phyloP scores from a whole-genome alignment of 1,140 invertebrate genomes.

The Neuroterus valhalla region DNA sequence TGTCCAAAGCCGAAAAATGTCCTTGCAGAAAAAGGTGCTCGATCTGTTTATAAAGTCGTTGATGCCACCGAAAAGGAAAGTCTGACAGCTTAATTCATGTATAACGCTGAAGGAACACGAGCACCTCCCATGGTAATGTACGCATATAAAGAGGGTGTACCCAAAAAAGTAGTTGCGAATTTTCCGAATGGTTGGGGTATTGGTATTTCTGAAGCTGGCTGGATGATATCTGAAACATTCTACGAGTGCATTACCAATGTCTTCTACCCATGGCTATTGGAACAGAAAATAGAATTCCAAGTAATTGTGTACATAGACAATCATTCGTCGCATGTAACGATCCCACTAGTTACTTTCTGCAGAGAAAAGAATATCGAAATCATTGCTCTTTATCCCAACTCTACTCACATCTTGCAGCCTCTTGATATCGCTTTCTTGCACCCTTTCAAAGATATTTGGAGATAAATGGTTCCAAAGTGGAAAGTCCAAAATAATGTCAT shows the following conservation, averaged over 20 bases:
- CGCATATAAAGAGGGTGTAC: neutral
- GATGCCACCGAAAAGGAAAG: neutral
- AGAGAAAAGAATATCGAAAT: slow-evolving; percentile 4
- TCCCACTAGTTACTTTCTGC: neutral
- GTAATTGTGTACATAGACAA: neutral
- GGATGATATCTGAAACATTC: neutral
- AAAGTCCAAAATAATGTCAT: neutral
- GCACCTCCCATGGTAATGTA: neutral
- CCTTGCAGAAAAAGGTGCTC: neutral
- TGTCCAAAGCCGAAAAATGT: neutral
- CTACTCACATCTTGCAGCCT: slow-evolving; percentile 61
- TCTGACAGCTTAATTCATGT: neutral
- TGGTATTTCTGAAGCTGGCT: neutral
- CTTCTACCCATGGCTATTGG: neutral
- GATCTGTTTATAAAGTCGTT: neutral
- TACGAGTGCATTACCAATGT: neutral
- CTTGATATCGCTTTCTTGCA: slow-evolving; percentile 59
- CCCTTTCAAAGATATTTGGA: slow-evolving; percentile 53
- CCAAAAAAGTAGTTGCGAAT: neutral
- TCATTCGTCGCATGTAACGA: neutral
- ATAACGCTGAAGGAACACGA: neutral
- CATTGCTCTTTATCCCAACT: slow-evolving; percentile 52
- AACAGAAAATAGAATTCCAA: neutral
- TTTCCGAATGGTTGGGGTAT: neutral
- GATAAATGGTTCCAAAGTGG: slow-evolving; percentile 50